Conservation (phyloP, 2,888 invertebrate species). For the Tachina fera region DNA sequence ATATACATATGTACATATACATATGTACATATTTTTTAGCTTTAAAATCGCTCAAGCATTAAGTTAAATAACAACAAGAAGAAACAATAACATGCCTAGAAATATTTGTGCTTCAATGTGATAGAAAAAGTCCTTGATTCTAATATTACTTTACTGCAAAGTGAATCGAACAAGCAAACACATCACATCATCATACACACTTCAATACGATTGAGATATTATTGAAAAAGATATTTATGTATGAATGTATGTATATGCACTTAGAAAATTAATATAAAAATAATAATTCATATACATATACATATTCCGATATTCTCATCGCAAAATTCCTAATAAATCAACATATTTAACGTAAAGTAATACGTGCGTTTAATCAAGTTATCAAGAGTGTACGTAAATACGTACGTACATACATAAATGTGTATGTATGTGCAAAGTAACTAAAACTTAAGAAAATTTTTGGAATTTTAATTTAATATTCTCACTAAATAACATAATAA, state of each 20-base stretch:
- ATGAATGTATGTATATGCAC: slow-evolving; percentile 12
- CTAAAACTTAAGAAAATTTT: too few relatives aligned
- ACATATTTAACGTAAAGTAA: not conserved
- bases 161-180: slow-evolving; percentile 18
- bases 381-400: too few relatives aligned
- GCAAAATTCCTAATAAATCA: too few relatives aligned
- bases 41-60: slow-evolving; percentile 61
- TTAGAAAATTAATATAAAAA: slow-evolving; percentile 62
- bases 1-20: not conserved
- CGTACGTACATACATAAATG: too few relatives aligned
- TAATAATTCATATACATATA: too few relatives aligned
- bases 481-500: too few relatives aligned
- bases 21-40: not conserved
- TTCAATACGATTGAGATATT: slow-evolving; percentile 31
- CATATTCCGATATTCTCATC: too few relatives aligned
- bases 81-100: slow-evolving; percentile 18
- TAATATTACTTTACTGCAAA: slow-evolving; percentile 64
- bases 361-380: not conserved
- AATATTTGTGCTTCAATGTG: slow-evolving; percentile 2
- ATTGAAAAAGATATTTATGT: slow-evolving; percentile 8
- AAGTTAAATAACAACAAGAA: slow-evolving; percentile 39
- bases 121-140: slow-evolving; percentile 65
- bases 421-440: too few relatives aligned
- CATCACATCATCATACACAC: not conserved
- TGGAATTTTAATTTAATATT: too few relatives aligned